These are phyloP conservation scores for Leptopilina syphax DNA, from an alignment of 2,888 invertebrate species.

Conservation along the genomic window DNA sequence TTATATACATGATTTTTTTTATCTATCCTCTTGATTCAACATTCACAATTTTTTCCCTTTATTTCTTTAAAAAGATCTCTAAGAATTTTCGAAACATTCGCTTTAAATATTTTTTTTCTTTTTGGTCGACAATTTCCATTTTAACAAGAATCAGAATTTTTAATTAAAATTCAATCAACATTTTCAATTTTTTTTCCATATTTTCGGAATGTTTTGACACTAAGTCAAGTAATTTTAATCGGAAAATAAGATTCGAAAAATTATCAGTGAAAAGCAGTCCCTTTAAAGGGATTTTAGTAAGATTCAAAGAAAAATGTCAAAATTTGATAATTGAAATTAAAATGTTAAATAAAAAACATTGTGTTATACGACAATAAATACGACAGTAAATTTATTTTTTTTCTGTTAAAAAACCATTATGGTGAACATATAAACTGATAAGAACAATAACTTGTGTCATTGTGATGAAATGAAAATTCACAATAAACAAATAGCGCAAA, in stretches of 20 bases:
- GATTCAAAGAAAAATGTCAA: too few relatives aligned
- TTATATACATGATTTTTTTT: conserved; percentile 17
- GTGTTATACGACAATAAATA: conserved; percentile 12
- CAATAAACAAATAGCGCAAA: too few relatives aligned
- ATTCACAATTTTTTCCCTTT: not conserved
- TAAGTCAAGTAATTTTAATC: too few relatives aligned
- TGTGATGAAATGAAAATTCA: too few relatives aligned
- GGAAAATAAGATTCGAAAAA: too few relatives aligned
- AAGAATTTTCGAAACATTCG: conserved; percentile 7
- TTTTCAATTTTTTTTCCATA: not conserved
- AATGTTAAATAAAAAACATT: too few relatives aligned
- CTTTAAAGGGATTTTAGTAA: too few relatives aligned
- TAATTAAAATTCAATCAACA: conserved; percentile 22
- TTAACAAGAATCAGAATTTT: conserved; percentile 3
- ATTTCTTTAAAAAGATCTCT: conserved; percentile 10
- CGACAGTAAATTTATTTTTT: conserved; percentile 16
- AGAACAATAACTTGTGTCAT: too few relatives aligned
- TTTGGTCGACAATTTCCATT: conserved; percentile 5
- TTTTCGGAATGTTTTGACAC: conserved; percentile 9
- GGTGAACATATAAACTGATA: too few relatives aligned
- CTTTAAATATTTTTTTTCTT: conserved; percentile 18
- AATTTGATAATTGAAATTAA: too few relatives aligned
- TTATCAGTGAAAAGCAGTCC: too few relatives aligned
- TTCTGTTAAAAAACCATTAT: not conserved
- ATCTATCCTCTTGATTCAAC: conserved; percentile 8